These are phyloP conservation scores for Aldabrachelys gigantea DNA, from an alignment of 2,113 vertebrate genomes.

Conservation along the genomic window DNA sequence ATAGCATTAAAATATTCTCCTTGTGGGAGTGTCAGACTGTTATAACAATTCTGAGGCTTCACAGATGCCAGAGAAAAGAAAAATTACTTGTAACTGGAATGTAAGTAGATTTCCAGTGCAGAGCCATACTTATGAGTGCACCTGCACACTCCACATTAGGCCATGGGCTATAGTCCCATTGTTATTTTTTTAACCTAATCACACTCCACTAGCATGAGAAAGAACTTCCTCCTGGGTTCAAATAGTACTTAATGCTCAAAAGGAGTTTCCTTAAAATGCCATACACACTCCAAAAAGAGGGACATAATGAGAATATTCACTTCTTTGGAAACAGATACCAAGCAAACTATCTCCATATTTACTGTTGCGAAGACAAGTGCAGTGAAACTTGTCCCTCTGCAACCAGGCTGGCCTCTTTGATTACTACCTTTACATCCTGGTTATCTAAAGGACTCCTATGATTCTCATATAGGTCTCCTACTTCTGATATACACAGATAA, in stretches of 20 bases:
- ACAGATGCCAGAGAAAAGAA: not conserved
- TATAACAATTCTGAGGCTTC: not conserved
- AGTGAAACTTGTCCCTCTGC: not conserved
- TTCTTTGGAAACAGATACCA: not conserved
- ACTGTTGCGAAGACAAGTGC: not conserved
- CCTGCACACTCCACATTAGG: not conserved
- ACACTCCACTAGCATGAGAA: not conserved
- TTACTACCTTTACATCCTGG: not conserved
- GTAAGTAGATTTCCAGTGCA: not conserved
- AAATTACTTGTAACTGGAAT: not conserved
- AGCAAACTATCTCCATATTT: not conserved
- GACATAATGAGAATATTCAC: not conserved
- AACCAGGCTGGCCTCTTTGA: not conserved
- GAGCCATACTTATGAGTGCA: not conserved
- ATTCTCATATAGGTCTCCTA: not conserved
- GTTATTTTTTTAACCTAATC: not conserved
- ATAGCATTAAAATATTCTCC: not conserved
- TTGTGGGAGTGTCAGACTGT: not conserved
- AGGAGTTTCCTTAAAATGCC: not conserved
- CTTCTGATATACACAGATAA: not conserved
- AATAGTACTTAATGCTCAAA: not conserved
- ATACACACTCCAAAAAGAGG: not conserved
- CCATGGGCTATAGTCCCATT: not conserved
- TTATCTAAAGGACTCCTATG: not conserved
- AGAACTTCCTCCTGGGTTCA: not conserved